Evolutionary conservation across 2,888 invertebrate species (phyloP).

Genomic region (Helleia helle): DNA sequence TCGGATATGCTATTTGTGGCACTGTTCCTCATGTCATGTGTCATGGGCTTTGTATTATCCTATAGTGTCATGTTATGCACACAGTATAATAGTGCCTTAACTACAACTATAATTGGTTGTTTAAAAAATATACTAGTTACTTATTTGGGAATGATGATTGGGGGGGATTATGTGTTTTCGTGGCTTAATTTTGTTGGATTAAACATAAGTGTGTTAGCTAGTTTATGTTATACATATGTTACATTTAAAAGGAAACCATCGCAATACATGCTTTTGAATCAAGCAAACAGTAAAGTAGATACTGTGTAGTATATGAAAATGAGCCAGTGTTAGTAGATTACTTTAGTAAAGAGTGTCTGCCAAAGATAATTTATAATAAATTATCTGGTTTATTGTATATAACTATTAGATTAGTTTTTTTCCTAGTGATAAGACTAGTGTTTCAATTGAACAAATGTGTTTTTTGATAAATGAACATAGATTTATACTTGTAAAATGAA

Average conservation of each 20-base stretch:
- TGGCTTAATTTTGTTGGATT: constrained; percentile 96
- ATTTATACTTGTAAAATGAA: no score
- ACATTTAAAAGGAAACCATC: constrained; percentile 81
- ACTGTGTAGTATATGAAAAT: constrained; percentile 60
- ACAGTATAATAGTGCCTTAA: constrained; percentile 96
- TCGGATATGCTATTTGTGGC: constrained; percentile 80
- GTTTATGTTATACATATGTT: constrained; percentile 89
- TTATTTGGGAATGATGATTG: constrained; percentile 97
- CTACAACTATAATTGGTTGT: constrained; percentile 98
- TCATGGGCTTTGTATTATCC: constrained; percentile 97
- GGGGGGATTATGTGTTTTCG: constrained; percentile 97
- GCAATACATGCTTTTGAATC: constrained; percentile 38
- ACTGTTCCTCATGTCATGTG: constrained; percentile 91
- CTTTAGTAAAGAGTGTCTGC: constrained; percentile 19
- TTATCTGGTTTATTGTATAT: neutral
- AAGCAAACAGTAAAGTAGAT: constrained; percentile 46
- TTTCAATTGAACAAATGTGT: no score
- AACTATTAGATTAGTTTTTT: no score
- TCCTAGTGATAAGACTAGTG: no score
- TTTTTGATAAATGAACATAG: no score
- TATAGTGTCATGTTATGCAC: constrained; percentile 98
- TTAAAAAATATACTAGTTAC: constrained; percentile 98
- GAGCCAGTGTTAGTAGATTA: constrained; percentile 20
- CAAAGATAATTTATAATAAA: constrained; percentile 38
- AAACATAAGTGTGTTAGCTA: constrained; percentile 93